phyloP scores from a whole-genome alignment of 2,888 invertebrate species.

The Dinocampus coccinellae region DNA sequence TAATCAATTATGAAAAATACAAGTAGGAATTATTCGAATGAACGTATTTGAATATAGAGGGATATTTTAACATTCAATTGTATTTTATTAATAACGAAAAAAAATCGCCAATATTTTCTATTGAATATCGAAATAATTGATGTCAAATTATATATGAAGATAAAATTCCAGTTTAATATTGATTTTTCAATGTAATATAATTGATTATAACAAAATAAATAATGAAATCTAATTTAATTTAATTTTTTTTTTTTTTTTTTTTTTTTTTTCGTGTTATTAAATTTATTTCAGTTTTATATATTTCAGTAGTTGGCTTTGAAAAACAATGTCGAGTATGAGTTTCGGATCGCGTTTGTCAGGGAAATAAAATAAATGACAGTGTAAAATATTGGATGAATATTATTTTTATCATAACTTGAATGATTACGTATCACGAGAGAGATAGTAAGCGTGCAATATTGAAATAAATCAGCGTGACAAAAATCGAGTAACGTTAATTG shows the following conservation, averaged over 20 bases:
- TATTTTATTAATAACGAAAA: too few relatives aligned
- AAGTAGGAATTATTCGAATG: neutral
- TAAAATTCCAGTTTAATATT: too few relatives aligned
- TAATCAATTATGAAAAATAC: too few relatives aligned
- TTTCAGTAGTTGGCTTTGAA: neutral
- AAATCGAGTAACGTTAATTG: neutral
- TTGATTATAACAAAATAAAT: too few relatives aligned
- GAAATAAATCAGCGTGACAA: neutral
- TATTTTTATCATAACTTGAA: constrained; percentile 1
- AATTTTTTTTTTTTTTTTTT: too few relatives aligned
- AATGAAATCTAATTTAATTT: too few relatives aligned
- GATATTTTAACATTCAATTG: neutral
- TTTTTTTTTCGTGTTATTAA: neutral
- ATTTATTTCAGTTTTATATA: neutral
- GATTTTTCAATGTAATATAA: too few relatives aligned
- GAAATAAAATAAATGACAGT: constrained; percentile 6
- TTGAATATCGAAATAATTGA: too few relatives aligned
- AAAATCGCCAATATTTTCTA: too few relatives aligned
- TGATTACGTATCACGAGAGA: neutral
- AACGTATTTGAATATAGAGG: neutral
- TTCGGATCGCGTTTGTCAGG: neutral
- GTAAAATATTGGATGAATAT: neutral
- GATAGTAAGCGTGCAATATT: neutral
- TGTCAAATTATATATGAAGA: too few relatives aligned
- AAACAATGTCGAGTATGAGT: neutral